These are phyloP conservation scores for Oreotrochilus melanogaster DNA, from an alignment of 2,113 vertebrate species.

Conservation along the genomic window DNA sequence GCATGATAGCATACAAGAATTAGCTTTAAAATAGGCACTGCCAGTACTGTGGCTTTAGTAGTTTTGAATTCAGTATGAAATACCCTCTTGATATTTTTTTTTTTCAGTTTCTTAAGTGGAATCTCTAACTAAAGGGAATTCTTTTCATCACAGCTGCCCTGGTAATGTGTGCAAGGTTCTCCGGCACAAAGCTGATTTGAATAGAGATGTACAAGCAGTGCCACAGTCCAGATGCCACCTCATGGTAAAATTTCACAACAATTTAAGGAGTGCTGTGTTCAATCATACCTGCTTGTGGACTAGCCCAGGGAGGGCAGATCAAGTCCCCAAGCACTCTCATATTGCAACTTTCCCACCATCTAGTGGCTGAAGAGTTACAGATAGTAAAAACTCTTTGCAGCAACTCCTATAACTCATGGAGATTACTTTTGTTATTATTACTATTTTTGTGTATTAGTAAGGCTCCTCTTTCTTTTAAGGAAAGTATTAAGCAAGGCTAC, in stretches of 20 bases:
- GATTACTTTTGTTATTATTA: background rate
- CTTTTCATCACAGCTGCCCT: background rate
- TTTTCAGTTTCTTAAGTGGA: background rate
- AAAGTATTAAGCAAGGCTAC: background rate
- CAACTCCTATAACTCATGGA: background rate
- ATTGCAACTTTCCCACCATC: constrained; percentile 51
- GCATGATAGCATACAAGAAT: background rate
- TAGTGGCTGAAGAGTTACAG: constrained; percentile 51
- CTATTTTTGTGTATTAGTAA: background rate
- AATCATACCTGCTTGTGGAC: background rate
- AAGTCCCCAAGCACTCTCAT: background rate
- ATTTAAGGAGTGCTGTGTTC: background rate
- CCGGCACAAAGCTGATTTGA: background rate
- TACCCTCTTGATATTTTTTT: background rate
- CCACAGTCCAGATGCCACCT: background rate
- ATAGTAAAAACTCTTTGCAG: background rate
- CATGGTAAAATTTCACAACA: background rate
- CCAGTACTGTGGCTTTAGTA: background rate
- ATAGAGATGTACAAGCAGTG: background rate
- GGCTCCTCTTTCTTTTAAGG: background rate
- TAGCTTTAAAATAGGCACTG: background rate
- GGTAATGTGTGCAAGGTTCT: background rate
- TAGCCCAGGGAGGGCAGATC: constrained; percentile 18
- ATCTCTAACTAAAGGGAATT: background rate
- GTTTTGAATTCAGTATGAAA: background rate